Evolutionary conservation across 1,140 invertebrate genomes (phyloP).

Genomic region (Drosophila melanica): DNA sequence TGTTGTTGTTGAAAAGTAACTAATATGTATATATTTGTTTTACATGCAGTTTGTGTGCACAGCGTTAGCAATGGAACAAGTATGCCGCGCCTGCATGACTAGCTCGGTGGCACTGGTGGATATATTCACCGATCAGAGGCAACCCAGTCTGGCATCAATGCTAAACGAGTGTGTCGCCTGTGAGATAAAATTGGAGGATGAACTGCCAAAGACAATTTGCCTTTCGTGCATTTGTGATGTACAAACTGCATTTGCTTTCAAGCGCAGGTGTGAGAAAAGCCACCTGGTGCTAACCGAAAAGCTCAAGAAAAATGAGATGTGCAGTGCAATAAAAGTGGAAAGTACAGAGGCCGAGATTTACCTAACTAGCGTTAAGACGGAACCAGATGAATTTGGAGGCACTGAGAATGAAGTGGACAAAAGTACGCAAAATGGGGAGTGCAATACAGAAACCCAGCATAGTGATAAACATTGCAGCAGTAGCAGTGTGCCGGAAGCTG

Average conservation of each 20-base stretch:
- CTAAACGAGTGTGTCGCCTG: conserved; percentile 17
- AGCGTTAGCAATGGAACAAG: conserved; percentile 13
- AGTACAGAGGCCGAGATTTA: neutral
- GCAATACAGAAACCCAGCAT: neutral
- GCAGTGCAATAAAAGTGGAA: conserved; percentile 4
- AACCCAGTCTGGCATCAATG: conserved; percentile 21
- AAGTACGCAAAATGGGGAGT: neutral
- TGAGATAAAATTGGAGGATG: conserved; percentile 11
- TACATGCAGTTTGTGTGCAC: too few relatives aligned
- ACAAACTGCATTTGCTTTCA: conserved; percentile 27
- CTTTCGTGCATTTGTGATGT: conserved; percentile 23
- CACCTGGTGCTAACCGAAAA: conserved; percentile 7
- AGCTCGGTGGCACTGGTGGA: conserved; percentile 19
- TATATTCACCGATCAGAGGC: conserved; percentile 30
- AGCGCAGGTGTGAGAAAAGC: conserved; percentile 22
- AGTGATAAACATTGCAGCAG: neutral
- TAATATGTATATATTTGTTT: neutral
- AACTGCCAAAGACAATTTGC: conserved; percentile 30
- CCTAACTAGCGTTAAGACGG: neutral
- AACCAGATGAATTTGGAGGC: neutral
- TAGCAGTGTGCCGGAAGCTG: neutral
- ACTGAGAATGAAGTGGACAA: neutral
- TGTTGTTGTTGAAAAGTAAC: conserved; percentile 21
- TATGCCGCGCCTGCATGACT: conserved; percentile 32
- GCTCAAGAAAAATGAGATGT: neutral